Evolutionary conservation across 2,797 vertebrate species (phyloP), one percentile per base, ranked within the genome.

Genomic region (Phalanger gymnotis): DNA sequence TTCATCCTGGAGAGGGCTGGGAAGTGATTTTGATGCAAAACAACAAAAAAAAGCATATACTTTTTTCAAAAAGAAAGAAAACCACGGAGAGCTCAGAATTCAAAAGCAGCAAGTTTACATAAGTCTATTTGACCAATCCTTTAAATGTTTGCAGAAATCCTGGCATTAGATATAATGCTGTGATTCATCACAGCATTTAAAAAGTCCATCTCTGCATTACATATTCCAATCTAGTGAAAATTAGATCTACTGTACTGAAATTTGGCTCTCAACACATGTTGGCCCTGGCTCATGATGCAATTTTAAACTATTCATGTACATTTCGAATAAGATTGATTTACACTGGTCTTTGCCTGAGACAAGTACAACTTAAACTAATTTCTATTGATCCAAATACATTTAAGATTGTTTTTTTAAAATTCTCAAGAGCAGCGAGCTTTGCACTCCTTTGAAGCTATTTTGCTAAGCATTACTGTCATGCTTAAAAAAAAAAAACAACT

Each of bases 291-390:
- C 95, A 93, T 0, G 3, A 97, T 97, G 90, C 96, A 97, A 94
- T 98, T 98, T 98, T 97, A 98, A 98, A 54, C 96, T 93, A 47
- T 95, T 98, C 90, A 5, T 96, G 91, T 98, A 94, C 96, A 93
- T 97, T 98, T 97, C 97, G 97, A 98, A 96, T 66, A 94, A 97
- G 96, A 98, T 95, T 97, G 96, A 98, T 98, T 98, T 98, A 96
- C 92, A 96, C 40, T n/a, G 47, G 27, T 97, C 97, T 98, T 93
- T 98, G 96, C 97, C 95, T 92, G 94, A 97, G 95, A 93, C 57
- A 93, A 92, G 56, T 96, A 94, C 92, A 96, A 95, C 95, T 96
- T 97, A 97, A 98, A 97, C 91, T 97, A 98, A 98, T 98, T 98
- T 90, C 90, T 97, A 97, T 97, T 97, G 98, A 98, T 98, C 96